Evolutionary conservation across 2,797 vertebrate species (phyloP), one percentile per base, ranked within the genome.

Genomic region (Bryconaethiops microstoma): DNA sequence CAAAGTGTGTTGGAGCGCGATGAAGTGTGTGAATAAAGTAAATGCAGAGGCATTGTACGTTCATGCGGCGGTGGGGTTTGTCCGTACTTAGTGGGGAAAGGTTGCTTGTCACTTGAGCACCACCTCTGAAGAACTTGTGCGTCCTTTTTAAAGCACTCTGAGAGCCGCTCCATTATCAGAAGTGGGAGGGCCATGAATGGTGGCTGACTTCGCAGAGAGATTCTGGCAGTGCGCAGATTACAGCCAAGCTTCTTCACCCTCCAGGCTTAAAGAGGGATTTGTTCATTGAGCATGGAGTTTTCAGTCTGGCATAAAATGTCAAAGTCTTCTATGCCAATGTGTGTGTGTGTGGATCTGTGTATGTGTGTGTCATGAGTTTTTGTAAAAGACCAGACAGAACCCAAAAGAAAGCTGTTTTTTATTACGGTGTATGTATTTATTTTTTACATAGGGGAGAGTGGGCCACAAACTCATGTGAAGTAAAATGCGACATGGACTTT

Each of bases 201-300:
- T 82, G 75, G 19, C 59, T 71, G 84, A 76, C 64, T 83, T 82
- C 75, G 69, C 71, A 60, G 78, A 48, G 65, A 80, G 82, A 84
- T 82, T 87, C 78, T 57, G 82, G 76, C 40, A 68, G 75, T 79
- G 73, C 75, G 78, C 82, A 85, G 82, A 87, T 87, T 86, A 87
- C 69, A 83, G 74, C 74, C 63, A 65, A 75, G 73, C 77, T 84
- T 60, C 80, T 81, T 75, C 80, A 81, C 69, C 64, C 73, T 65
- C 68, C 76, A 74, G 76, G 78, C 71, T 84, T 84, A 82, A 77
- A 72, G 75, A 73, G 59, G 82, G 84, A 87, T 87, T 84, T 87
- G 82, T 80, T 86, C 78, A 64, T 57, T 48, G 70, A 83, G 83
- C 81, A 79, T 80, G 64, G 25, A 76, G 42, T 77, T 76, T 40